These are phyloP conservation scores for Zaprionus nigranus DNA, from an alignment of 1,140 invertebrate genomes.

Conservation along the genomic window DNA sequence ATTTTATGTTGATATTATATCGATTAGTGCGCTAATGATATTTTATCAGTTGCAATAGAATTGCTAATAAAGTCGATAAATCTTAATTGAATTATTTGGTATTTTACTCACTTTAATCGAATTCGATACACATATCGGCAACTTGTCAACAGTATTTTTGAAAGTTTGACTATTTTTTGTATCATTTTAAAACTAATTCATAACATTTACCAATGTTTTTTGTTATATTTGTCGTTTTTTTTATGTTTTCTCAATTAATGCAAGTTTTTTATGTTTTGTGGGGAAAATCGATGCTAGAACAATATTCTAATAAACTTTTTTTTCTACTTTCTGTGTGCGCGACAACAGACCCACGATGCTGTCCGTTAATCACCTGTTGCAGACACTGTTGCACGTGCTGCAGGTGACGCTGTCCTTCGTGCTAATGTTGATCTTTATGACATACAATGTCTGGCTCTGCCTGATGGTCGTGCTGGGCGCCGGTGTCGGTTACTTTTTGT, in stretches of 20 bases:
- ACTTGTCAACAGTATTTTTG: neutral
- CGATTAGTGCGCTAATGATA: too few species aligned
- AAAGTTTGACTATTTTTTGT: neutral
- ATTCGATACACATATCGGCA: neutral
- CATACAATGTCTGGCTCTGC: constrained; percentile 98
- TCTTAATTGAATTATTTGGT: neutral
- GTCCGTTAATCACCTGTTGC: constrained; percentile 91
- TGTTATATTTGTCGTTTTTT: constrained; percentile 12
- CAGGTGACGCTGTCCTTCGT: constrained; percentile 96
- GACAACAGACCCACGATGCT: constrained; percentile 90
- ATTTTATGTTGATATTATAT: neutral
- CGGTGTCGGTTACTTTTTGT: constrained; percentile 95
- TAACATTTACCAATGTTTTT: neutral
- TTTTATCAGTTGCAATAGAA: neutral
- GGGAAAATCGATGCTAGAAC: constrained; percentile 1
- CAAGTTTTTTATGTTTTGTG: constrained; percentile 4
- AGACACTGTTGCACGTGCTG: constrained; percentile 95
- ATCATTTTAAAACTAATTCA: neutral
- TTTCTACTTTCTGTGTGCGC: neutral
- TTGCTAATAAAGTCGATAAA: neutral
- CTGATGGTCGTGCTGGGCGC: constrained; percentile 95
- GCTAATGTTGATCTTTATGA: constrained; percentile 99
- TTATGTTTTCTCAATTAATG: constrained; percentile 13
- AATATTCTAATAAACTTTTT: constrained; percentile 4
- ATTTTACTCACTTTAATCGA: neutral